phyloP scores from a whole-genome alignment of 2,888 invertebrate species.

The Neoitamus cyanurus region DNA sequence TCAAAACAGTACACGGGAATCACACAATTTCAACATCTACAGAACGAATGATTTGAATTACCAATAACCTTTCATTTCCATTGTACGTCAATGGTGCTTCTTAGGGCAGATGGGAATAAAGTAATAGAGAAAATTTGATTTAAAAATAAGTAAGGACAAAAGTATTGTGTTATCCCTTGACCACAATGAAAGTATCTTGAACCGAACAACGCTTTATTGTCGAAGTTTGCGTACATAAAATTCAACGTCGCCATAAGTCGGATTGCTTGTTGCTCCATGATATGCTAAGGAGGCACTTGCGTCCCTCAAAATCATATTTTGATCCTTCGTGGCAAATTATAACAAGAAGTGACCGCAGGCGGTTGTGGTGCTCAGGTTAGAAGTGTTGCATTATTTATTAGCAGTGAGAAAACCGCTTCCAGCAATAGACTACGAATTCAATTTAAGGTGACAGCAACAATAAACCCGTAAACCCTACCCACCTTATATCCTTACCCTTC shows the following conservation, averaged over 20 bases:
- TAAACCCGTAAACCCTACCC: not conserved
- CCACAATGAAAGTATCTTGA: not conserved
- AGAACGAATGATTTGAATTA: not conserved
- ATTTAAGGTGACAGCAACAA: not conserved
- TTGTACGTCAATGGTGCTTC: not conserved
- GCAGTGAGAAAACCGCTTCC: not conserved
- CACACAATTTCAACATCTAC: too few relatives aligned
- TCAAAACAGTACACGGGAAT: too few relatives aligned
- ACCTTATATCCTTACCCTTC: not conserved
- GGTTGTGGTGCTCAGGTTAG: not conserved
- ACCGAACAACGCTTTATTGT: not conserved
- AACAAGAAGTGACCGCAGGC: not conserved
- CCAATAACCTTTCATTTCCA: not conserved
- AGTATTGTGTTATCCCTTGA: not conserved
- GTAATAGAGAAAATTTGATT: not conserved
- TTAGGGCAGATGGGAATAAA: not conserved
- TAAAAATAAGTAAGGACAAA: not conserved
- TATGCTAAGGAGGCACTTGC: not conserved
- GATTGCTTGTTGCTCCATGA: not conserved
- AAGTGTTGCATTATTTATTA: slow-evolving; percentile 1
- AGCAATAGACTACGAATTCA: not conserved
- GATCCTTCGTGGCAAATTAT: not conserved
- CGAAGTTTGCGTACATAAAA: not conserved
- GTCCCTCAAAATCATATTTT: not conserved
- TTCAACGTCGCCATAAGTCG: not conserved